Conservation (phyloP, 2,113 vertebrate species). For the Passer montanus region DNA sequence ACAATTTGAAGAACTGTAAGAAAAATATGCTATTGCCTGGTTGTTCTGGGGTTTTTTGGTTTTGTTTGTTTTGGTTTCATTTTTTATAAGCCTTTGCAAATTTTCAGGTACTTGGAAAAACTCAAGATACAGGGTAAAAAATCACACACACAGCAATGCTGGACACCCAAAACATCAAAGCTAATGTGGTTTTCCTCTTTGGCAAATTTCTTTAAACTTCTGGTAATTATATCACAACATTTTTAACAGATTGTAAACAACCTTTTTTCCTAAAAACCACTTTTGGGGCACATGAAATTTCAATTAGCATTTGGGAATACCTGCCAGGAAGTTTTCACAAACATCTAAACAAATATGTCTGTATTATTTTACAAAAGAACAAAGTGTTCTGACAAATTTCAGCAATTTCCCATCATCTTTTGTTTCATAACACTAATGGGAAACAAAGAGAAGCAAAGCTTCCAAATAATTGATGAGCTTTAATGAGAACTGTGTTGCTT, state of each 20-base stretch:
- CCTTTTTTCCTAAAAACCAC: slow-evolving; percentile 36
- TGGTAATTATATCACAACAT: background rate
- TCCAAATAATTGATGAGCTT: slow-evolving; percentile 2
- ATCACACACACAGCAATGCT: background rate
- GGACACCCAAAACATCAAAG: background rate
- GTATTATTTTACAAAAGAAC: slow-evolving; percentile 32
- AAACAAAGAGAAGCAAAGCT: slow-evolving; percentile 44
- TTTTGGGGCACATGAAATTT: background rate
- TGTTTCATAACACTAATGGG: slow-evolving; percentile 42
- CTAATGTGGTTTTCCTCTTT: background rate
- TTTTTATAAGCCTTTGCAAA: background rate
- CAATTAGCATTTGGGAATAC: background rate
- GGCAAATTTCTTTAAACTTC: background rate
- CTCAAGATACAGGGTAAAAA: background rate
- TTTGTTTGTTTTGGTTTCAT: background rate
- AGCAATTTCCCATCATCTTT: slow-evolving; percentile 22
- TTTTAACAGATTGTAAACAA: background rate
- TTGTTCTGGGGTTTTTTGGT: slow-evolving; percentile 3
- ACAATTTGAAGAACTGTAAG: slow-evolving; percentile 73
- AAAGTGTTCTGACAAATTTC: slow-evolving; percentile 28
- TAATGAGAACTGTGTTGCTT: background rate
- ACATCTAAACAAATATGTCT: background rate
- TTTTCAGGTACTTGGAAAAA: background rate
- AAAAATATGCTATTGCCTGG: slow-evolving; percentile 63
- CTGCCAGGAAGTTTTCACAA: slow-evolving; percentile 48